Percentiles rank a stretch among this genome's conserved stretches.
These are phyloP conservation scores for Leptothorax acervorum DNA, from an alignment of 2,888 invertebrate species.

Conservation along the genomic window DNA sequence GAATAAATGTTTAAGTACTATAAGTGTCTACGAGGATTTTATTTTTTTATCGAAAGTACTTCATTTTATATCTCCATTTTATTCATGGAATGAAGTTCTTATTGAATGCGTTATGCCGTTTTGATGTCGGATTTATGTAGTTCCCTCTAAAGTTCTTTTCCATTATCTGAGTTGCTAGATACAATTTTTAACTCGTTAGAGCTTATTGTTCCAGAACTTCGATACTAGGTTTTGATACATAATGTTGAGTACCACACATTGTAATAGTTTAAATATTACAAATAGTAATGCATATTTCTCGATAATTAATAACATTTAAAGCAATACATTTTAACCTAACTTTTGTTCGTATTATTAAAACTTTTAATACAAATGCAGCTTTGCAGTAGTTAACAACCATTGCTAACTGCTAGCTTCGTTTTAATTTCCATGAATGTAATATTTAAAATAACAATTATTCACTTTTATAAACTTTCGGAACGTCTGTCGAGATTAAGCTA, in stretches of 20 bases:
- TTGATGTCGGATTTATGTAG: constrained; percentile 51
- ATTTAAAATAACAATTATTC: constrained; percentile 18
- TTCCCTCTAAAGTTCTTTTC: constrained; percentile 45
- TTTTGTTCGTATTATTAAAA: constrained; percentile 34
- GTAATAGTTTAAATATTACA: background rate
- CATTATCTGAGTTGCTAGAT: constrained; percentile 19
- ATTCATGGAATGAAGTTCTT: constrained; percentile 56
- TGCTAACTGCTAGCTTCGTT: background rate
- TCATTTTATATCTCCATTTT: background rate
- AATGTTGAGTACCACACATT: constrained; percentile 41
- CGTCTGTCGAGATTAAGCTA: background rate
- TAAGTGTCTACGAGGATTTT: background rate
- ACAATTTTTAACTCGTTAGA: constrained; percentile 43
- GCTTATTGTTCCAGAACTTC: constrained; percentile 44
- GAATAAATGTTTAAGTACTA: background rate
- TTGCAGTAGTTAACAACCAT: background rate
- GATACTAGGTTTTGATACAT: background rate
- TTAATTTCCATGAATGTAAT: background rate
- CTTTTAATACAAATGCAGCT: background rate
- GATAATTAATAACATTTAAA: constrained; percentile 23
- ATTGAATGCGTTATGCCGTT: constrained; percentile 54
- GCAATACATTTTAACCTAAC: constrained; percentile 52
- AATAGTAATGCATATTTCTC: constrained; percentile 30
- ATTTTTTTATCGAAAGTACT: constrained; percentile 15
- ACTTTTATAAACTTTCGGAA: constrained; percentile 19